Evolutionary conservation across 2,797 vertebrate species (phyloP).

Genomic region (Ctenopoma multispine): DNA sequence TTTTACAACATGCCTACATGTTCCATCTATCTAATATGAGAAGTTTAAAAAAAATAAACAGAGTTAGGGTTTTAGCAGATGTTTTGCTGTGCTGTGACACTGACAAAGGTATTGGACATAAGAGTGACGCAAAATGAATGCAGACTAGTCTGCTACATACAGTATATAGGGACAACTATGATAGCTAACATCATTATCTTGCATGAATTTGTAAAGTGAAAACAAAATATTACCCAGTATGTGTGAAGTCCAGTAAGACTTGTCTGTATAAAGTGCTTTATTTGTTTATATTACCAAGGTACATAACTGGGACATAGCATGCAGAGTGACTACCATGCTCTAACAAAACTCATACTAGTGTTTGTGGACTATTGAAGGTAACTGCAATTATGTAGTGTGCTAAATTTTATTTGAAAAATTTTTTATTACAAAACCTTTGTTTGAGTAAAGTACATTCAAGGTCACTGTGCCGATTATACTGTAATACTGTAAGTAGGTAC

Average conservation of each 20-base stretch:
- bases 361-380: not conserved
- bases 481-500: not conserved
- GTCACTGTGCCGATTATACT: not conserved
- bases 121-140: not conserved
- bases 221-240: no score
- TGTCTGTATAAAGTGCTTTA: no score
- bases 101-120: not conserved
- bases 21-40: no score
- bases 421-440: not conserved
- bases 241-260: no score
- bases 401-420: no score
- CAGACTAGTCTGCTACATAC: not conserved
- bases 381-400: not conserved
- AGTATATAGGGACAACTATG: slow-evolving; percentile 1
- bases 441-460: slow-evolving; percentile 13
- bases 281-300: no score
- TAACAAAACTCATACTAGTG: not conserved
- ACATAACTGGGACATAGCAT: not conserved
- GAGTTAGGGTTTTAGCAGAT: no score
- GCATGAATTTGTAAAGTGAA: no score
- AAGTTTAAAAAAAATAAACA: no score
- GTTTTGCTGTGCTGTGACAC: not conserved
- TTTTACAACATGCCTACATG: not conserved
- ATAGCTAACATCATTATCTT: not conserved
- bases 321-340: not conserved